Percentiles rank a stretch among this genome's conserved stretches.
These are phyloP conservation scores for Popillia japonica DNA, from an alignment of 1,140 invertebrate species.

Conservation along the genomic window DNA sequence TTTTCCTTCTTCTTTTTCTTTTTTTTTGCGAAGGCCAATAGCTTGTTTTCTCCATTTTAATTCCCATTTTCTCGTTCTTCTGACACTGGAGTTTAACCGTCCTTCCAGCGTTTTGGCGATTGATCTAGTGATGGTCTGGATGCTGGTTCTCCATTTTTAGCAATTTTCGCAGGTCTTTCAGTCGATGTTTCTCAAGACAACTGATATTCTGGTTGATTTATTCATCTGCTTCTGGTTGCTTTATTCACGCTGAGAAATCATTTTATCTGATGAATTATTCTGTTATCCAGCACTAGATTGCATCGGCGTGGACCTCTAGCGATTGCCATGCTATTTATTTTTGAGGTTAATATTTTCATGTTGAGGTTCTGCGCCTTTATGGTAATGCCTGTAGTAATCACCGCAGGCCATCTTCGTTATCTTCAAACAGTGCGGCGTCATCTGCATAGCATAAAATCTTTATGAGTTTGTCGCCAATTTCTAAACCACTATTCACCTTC, in stretches of 20 bases:
- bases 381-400: slow-evolving; percentile 22
- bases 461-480: slow-evolving; percentile 8
- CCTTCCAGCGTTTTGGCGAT: too few relatives aligned
- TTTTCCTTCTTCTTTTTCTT: too few relatives aligned
- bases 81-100: too few relatives aligned
- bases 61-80: background rate
- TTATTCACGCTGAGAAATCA: background rate
- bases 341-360: slow-evolving; percentile 3
- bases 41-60: too few relatives aligned
- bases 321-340: background rate
- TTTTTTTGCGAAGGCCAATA: too few relatives aligned
- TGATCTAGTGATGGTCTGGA: too few relatives aligned
- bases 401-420: too few relatives aligned
- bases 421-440: background rate
- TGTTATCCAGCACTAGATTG: slow-evolving; percentile 18
- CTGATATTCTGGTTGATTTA: slow-evolving; percentile 10
- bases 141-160: slow-evolving; percentile 7
- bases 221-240: background rate
- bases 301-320: too few relatives aligned
- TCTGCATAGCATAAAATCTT: slow-evolving; percentile 27
- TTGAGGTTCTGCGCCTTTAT: slow-evolving; percentile 20
- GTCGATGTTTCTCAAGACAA: background rate
- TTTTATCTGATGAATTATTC: slow-evolving; percentile 14
- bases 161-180: slow-evolving; percentile 11
- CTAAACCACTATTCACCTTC: background rate